Conservation (phyloP, 2,888 invertebrate species). For the Teinopalpus imperialis region DNA sequence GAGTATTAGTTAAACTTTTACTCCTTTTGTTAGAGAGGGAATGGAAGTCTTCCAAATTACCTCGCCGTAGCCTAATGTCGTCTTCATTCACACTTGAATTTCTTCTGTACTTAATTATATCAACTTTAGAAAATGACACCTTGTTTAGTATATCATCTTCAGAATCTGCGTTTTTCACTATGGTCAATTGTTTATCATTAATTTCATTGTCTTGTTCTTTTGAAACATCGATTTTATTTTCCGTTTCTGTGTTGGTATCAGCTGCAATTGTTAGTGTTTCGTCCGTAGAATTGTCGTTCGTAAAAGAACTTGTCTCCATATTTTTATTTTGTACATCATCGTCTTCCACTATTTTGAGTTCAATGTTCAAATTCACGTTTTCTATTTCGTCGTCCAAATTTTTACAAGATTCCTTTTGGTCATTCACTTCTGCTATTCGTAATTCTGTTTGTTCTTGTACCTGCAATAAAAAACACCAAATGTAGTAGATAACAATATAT, state of each 20-base stretch:
- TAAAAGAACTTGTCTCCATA: slow-evolving; percentile 20
- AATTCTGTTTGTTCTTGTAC: slow-evolving; percentile 47
- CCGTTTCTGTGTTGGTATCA: slow-evolving; percentile 25
- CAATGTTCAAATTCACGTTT: slow-evolving; percentile 61
- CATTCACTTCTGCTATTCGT: slow-evolving; percentile 47
- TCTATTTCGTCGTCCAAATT: slow-evolving; percentile 58
- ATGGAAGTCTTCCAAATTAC: slow-evolving; percentile 71
- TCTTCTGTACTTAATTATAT: slow-evolving; percentile 66
- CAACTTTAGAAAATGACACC: slow-evolving; percentile 62
- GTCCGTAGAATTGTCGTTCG: slow-evolving; percentile 21
- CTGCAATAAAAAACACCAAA: slow-evolving; percentile 10
- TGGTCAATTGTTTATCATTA: slow-evolving; percentile 28
- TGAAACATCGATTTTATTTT: slow-evolving; percentile 22
- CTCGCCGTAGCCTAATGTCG: slow-evolving; percentile 65
- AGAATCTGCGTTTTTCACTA: slow-evolving; percentile 44
- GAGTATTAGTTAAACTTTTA: slow-evolving; percentile 65
- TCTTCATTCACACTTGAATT: slow-evolving; percentile 75
- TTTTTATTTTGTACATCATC: slow-evolving; percentile 47
- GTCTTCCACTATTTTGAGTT: slow-evolving; percentile 76
- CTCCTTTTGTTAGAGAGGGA: slow-evolving; percentile 63
- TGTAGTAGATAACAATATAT: not conserved
- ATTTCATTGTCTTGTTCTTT: slow-evolving; percentile 29
- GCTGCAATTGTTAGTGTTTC: slow-evolving; percentile 23
- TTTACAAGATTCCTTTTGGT: slow-evolving; percentile 39
- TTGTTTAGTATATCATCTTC: slow-evolving; percentile 56